Percentiles rank a stretch among this genome's conserved stretches.
Conservation (phyloP, 2,888 invertebrate species). For the Cerastis rubricosa region DNA sequence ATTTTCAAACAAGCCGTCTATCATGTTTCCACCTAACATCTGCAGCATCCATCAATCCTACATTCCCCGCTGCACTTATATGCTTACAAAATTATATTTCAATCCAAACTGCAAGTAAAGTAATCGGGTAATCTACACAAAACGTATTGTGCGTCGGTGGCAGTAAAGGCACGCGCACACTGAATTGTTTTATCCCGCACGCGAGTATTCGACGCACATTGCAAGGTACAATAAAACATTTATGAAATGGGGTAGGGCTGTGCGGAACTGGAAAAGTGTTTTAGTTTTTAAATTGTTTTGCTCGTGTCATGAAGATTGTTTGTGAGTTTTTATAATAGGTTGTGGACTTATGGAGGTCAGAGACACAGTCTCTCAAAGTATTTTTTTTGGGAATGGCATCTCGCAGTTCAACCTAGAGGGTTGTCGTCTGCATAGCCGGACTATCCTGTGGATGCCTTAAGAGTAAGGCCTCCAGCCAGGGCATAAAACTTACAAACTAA, state of each 20-base stretch:
- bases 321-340: too few species aligned
- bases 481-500: too few species aligned
- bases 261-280: neutral
- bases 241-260: conserved; percentile 76
- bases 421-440: too few species aligned
- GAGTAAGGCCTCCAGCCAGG: too few species aligned
- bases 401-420: too few species aligned
- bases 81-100: conserved; percentile 69
- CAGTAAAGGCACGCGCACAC: conserved; percentile 79
- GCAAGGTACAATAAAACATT: conserved; percentile 81
- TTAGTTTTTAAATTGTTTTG: neutral
- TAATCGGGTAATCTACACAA: conserved; percentile 81
- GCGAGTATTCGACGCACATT: conserved; percentile 83
- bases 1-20: conserved; percentile 45
- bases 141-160: conserved; percentile 73
- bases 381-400: too few species aligned
- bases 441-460: too few species aligned
- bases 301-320: too few species aligned
- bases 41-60: conserved; percentile 36
- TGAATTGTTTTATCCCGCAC: conserved; percentile 83
- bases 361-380: too few species aligned
- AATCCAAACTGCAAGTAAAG: conserved; percentile 78
- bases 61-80: conserved; percentile 38
- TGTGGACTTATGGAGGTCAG: too few species aligned
- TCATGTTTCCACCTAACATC: neutral